These are phyloP conservation scores for Recurvirostra avosetta DNA, from an alignment of 2,113 vertebrate species.

Conservation along the genomic window DNA sequence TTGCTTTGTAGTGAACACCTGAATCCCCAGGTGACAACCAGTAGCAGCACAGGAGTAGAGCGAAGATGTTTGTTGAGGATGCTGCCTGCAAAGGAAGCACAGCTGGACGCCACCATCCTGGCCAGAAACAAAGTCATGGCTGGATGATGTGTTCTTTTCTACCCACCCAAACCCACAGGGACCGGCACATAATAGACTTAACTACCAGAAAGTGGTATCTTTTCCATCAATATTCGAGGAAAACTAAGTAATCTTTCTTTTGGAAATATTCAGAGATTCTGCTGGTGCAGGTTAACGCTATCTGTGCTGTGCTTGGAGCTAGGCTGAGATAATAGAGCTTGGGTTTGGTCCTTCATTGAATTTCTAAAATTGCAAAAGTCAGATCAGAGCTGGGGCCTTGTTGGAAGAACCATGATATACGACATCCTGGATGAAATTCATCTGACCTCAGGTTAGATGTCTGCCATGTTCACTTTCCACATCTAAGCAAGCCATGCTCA, in stretches of 20 bases:
- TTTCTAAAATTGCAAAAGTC: background rate
- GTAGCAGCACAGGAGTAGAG: background rate
- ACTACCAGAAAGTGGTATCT: background rate
- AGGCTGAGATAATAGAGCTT: background rate
- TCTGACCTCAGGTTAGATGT: background rate
- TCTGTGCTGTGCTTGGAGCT: background rate
- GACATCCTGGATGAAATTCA: background rate
- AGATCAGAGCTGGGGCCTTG: background rate
- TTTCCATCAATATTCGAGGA: background rate
- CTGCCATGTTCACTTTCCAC: background rate
- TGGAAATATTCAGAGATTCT: background rate
- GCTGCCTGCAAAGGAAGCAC: background rate
- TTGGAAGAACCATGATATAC: background rate
- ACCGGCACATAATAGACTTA: background rate
- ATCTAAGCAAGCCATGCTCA: background rate
- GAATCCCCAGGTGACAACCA: background rate
- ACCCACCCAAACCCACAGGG: background rate
- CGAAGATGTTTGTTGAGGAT: rapidly evolving
- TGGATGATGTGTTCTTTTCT: background rate
- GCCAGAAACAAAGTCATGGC: no score
- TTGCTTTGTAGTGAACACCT: background rate
- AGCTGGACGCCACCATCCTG: background rate
- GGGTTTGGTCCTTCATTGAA: background rate
- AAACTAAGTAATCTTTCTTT: background rate
- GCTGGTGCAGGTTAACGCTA: background rate